A percentile compares a stretch with the other conserved stretches of the same genome.
phyloP scores from a whole-genome alignment of 1,140 invertebrate species.

The Calycopis cecrops region DNA sequence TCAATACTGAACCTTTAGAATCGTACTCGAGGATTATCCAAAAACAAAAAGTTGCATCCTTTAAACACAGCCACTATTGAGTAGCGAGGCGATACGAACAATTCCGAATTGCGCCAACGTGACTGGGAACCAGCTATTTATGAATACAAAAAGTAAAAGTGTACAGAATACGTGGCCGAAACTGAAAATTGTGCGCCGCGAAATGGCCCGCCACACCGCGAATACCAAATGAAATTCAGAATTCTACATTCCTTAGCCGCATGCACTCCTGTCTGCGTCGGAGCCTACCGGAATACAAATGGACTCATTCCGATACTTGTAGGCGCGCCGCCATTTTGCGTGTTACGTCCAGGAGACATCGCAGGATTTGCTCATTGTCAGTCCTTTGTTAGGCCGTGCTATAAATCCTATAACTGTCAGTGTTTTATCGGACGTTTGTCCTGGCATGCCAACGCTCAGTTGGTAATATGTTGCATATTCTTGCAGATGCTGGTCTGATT shows the following conservation, averaged over 20 bases:
- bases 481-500: too few species aligned
- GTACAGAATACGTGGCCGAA: not conserved
- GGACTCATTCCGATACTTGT: constrained; percentile 23
- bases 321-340: constrained; percentile 16
- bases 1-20: too few species aligned
- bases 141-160: too few species aligned
- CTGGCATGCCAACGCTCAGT: too few species aligned
- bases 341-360: not conserved
- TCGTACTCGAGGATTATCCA: too few species aligned
- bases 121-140: too few species aligned
- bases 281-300: constrained; percentile 27
- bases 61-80: too few species aligned
- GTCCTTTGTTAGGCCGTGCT: constrained; percentile 2
- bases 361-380: constrained; percentile 2
- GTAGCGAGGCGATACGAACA: too few species aligned
- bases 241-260: constrained; percentile 27
- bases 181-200: constrained; percentile 18
- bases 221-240: constrained; percentile 30
- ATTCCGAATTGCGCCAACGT: too few species aligned
- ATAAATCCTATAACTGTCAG: constrained; percentile 5
- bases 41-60: too few species aligned
- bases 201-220: constrained; percentile 24
- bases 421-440: constrained; percentile 1
- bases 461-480: too few species aligned
- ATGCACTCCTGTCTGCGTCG: constrained; percentile 26